These are phyloP conservation scores for Crocidura indochinensis DNA, from an alignment of 2,797 vertebrate species.

Conservation along the genomic window DNA sequence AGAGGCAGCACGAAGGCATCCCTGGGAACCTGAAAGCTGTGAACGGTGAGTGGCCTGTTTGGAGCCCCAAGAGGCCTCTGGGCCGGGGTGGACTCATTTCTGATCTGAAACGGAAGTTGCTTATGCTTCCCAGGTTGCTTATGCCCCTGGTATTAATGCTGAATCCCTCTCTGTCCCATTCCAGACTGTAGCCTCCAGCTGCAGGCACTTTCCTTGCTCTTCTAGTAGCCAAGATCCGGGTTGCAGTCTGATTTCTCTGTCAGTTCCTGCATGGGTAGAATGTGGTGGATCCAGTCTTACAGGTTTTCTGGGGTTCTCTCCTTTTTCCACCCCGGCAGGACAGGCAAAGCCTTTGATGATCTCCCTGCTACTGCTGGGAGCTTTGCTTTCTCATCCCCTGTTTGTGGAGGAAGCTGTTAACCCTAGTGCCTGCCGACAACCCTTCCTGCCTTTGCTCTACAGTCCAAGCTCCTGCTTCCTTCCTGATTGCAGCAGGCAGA, in stretches of 20 bases:
- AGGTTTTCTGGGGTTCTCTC: not conserved
- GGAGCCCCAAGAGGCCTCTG: too few relatives aligned
- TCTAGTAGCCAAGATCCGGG: not conserved
- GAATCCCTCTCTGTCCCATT: not conserved
- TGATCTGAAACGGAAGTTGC: too few relatives aligned
- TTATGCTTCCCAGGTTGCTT: not conserved
- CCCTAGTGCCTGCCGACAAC: accelerated
- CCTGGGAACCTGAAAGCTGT: slow-evolving; percentile 94
- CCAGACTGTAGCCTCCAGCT: not conserved
- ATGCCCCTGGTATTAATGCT: not conserved
- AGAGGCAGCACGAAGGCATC: slow-evolving; percentile 95
- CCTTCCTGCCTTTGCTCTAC: not conserved
- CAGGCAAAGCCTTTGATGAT: slow-evolving; percentile 4
- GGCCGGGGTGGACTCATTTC: too few relatives aligned
- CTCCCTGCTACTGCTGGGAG: not conserved
- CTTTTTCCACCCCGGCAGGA: not conserved
- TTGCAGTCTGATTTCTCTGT: not conserved
- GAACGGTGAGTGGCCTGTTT: slow-evolving; percentile 92
- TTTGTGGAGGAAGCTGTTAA: not conserved
- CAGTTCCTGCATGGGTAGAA: not conserved
- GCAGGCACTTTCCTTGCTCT: not conserved
- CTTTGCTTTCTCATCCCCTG: not conserved
- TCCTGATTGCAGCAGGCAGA: not conserved
- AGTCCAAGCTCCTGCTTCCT: not conserved
- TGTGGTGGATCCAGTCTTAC: not conserved